Evolutionary conservation across 1,140 invertebrate genomes (phyloP), one percentile per base, ranked within the genome.

Genomic region (Pogonus chalceus): DNA sequence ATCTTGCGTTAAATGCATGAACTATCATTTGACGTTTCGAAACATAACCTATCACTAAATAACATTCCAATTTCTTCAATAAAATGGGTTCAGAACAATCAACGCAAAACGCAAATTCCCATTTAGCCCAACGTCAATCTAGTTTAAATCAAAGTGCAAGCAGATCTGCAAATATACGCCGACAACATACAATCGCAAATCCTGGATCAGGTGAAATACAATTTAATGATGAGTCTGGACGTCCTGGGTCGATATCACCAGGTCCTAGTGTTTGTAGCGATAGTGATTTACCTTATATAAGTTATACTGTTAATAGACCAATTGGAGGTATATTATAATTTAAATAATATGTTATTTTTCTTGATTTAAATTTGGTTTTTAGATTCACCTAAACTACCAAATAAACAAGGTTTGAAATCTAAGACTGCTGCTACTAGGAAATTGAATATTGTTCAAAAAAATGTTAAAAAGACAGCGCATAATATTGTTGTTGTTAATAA

Each of bases 271-370:
- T 93, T 23, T 92, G 90, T 66, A 89, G 86, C 0, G 88, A 91
- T 68, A 85, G 87, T 0, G 92, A 96, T 69, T 76, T 96, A 54
- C 92, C 93, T 0, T 97, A 96, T 65, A 92, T 96, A 63, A 93
- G 92, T 0, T 96, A 94, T 59, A 94, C 91, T 0, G 88, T 92
- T 1, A 93, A 93, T 67, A 77, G 89, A 57, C 91, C 92, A 12
- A 95, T 95, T 57, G 90, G 89, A 60, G 82, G 81, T 83, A 67
- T 64, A 56, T 60, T 51, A 49, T 51, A n/a, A 49, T 21, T 55
- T 35, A 22, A 35, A 23, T 22, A 43, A 31, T n/a, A n/a, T n/a
- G n/a, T n/a, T n/a, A n/a, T n/a, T 24, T 23, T 12, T 22, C 23
- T 35, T 16, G 37, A 3, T 51, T 46, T 23, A 50, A 47, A 23